phyloP scores from a whole-genome alignment of 2,113 vertebrate species.

The Gavia stellata region DNA sequence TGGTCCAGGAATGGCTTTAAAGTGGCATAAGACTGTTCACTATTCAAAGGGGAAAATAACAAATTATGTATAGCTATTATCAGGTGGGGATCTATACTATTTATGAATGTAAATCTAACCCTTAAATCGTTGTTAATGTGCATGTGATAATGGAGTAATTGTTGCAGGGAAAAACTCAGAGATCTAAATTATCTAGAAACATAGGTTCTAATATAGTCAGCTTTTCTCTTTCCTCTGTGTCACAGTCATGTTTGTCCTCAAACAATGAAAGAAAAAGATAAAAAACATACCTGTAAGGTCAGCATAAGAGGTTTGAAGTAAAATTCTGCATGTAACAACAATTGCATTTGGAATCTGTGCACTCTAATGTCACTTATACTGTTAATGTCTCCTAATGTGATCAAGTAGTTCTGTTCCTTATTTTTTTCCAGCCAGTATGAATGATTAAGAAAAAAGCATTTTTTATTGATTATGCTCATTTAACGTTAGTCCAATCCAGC shows the following conservation, averaged over 20 bases:
- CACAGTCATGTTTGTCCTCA: background rate
- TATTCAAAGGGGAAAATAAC: background rate
- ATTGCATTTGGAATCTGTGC: background rate
- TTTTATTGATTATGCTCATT: background rate
- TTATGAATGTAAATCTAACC: background rate
- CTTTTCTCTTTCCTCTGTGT: background rate
- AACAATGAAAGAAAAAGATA: background rate
- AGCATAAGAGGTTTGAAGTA: background rate
- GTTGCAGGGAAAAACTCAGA: background rate
- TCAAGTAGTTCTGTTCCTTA: background rate
- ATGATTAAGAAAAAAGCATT: background rate
- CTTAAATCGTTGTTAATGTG: too few species aligned
- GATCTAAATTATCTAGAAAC: slow-evolving; percentile 2
- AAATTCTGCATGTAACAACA: background rate
- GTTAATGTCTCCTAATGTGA: background rate
- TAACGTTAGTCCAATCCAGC: background rate
- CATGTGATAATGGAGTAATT: background rate
- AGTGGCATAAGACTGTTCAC: background rate
- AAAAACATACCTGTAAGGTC: background rate
- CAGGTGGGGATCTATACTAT: background rate
- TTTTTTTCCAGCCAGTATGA: background rate
- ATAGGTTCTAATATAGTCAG: background rate
- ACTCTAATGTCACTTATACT: background rate
- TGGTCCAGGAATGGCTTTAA: background rate
- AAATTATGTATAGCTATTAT: background rate